Conservation (phyloP, 2,888 invertebrate species). For the Dromius quadrimaculatus region DNA sequence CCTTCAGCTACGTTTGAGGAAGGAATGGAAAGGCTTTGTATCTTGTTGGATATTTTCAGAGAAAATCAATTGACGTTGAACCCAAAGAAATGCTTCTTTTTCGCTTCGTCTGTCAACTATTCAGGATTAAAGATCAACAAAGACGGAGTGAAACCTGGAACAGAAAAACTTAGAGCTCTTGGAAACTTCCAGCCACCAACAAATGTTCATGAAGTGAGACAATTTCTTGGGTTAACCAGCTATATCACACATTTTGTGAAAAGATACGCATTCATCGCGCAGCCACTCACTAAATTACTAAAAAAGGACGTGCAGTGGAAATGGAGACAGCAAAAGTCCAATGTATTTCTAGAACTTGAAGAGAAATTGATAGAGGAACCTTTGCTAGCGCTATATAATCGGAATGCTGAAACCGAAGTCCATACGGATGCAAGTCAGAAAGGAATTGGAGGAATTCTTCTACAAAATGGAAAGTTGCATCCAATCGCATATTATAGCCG, state of each 20-base stretch:
- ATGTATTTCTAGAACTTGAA: slow-evolving; percentile 53
- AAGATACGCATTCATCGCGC: slow-evolving; percentile 55
- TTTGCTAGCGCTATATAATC: slow-evolving; percentile 55
- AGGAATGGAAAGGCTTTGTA: not conserved
- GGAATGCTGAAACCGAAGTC: slow-evolving; percentile 56
- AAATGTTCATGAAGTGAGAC: slow-evolving; percentile 54
- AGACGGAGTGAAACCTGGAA: slow-evolving; percentile 55
- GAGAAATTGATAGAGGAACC: slow-evolving; percentile 49
- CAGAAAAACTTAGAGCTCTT: slow-evolving; percentile 54
- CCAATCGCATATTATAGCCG: slow-evolving; percentile 60
- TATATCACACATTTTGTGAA: slow-evolving; percentile 59
- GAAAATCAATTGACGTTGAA: not conserved
- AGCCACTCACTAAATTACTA: slow-evolving; percentile 56
- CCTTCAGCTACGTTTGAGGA: not conserved
- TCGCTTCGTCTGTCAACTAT: slow-evolving; percentile 44
- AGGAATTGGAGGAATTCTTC: slow-evolving; percentile 57
- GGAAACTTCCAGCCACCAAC: slow-evolving; percentile 32
- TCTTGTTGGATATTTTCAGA: not conserved
- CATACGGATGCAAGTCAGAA: slow-evolving; percentile 58
- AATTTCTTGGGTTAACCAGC: slow-evolving; percentile 58
- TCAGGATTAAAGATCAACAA: slow-evolving; percentile 40
- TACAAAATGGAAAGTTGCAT: slow-evolving; percentile 56
- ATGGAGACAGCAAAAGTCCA: slow-evolving; percentile 50
- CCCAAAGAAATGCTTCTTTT: not conserved
- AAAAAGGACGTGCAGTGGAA: slow-evolving; percentile 50